Evolutionary conservation across 2,113 vertebrate species (phyloP).

Genomic region (Suncus etruscus): DNA sequence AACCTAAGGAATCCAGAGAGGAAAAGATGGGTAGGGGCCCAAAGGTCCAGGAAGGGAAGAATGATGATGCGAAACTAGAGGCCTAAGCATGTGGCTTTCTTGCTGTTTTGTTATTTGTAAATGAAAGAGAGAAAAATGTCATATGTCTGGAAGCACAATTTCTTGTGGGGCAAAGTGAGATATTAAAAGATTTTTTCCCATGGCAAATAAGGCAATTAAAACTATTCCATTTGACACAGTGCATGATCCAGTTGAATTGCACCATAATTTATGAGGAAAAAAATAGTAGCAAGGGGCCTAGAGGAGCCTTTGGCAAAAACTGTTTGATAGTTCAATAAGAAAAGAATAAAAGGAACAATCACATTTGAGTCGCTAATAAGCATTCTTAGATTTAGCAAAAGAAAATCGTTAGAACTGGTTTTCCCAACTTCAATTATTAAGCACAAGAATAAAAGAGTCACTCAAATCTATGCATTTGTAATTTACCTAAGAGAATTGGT

Average conservation of each 20-base stretch:
- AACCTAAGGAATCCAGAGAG: too few species aligned
- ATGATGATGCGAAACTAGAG: neutral
- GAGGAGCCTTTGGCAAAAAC: conserved; percentile 71
- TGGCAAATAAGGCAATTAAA: conserved; percentile 83
- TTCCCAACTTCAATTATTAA: conserved; percentile 67
- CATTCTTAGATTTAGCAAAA: conserved; percentile 68
- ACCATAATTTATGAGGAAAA: conserved; percentile 66
- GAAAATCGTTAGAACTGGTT: conserved; percentile 65
- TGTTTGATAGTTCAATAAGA: conserved; percentile 75
- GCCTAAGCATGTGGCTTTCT: conserved; percentile 2
- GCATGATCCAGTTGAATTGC: conserved; percentile 67
- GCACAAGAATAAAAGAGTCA: conserved; percentile 47
- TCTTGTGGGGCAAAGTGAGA: conserved; percentile 76
- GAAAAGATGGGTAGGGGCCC: too few species aligned
- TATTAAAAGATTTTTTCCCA: conserved; percentile 78
- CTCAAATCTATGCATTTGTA: conserved; percentile 46
- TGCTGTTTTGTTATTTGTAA: conserved; percentile 59
- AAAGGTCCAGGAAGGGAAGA: neutral
- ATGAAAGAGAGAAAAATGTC: conserved; percentile 69
- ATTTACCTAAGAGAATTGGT: conserved; percentile 51
- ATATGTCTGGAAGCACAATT: conserved; percentile 53
- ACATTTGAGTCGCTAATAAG: conserved; percentile 75
- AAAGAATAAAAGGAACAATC: conserved; percentile 69
- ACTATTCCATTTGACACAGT: conserved; percentile 80
- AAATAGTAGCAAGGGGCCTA: conserved; percentile 67